phyloP scores from a whole-genome alignment of 2,888 invertebrate genomes.

The Beris morrisii region DNA sequence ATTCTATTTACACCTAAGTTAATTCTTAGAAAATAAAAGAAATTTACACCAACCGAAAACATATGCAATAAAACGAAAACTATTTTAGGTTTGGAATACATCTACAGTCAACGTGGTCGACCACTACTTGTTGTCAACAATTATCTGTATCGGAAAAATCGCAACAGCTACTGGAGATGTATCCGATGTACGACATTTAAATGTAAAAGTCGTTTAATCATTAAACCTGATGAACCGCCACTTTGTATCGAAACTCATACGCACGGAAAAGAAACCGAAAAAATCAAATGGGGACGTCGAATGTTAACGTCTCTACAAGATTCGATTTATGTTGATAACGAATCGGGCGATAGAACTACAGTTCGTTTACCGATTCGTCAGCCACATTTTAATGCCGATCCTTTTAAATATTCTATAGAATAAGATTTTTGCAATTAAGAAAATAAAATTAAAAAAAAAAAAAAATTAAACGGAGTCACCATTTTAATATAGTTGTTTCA shows the following conservation, averaged over 20 bases:
- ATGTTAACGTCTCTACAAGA: slow-evolving; percentile 29
- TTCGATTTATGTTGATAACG: slow-evolving; percentile 15
- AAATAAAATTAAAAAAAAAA: background rate
- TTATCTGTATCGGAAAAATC: slow-evolving; percentile 49
- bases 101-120: slow-evolving; percentile 48
- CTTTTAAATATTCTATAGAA: background rate
- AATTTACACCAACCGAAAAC: background rate
- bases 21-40: no score
- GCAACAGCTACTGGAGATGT: slow-evolving; percentile 49
- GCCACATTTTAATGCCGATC: slow-evolving; percentile 42
- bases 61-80: slow-evolving; percentile 2
- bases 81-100: slow-evolving; percentile 46
- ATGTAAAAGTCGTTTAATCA: slow-evolving; percentile 47
- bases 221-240: slow-evolving; percentile 41
- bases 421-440: background rate
- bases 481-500: no score
- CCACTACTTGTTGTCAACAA: slow-evolving; percentile 47
- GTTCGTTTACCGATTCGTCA: slow-evolving; percentile 40
- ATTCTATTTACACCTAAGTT: background rate
- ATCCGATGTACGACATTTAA: slow-evolving; percentile 46
- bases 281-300: slow-evolving; percentile 45
- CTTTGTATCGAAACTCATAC: slow-evolving; percentile 46
- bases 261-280: slow-evolving; percentile 46
- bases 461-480: no score
- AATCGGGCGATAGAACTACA: slow-evolving; percentile 32